A percentile compares a stretch with the other conserved stretches of the same genome.
Conservation (phyloP, 2,113 vertebrate species). For the Helogale parvula region DNA sequence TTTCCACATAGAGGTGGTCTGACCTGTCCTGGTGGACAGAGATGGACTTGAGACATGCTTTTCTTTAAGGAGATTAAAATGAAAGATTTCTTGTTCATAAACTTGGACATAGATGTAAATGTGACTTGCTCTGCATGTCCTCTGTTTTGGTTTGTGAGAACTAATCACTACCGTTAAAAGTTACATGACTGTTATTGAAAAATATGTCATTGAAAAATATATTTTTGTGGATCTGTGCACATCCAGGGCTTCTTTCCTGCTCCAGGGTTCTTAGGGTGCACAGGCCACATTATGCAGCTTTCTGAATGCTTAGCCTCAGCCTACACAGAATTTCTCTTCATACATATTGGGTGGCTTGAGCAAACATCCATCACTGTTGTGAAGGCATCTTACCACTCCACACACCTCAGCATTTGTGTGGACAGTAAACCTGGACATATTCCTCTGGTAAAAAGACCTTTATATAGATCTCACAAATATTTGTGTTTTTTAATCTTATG, state of each 20-base stretch:
- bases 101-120: neutral
- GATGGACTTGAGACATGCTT: neutral
- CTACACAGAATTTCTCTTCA: neutral
- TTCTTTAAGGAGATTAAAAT: neutral
- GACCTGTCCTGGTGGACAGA: neutral
- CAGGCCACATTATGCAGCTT: neutral
- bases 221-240: neutral
- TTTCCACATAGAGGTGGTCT: conserved; percentile 1
- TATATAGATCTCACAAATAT: neutral
- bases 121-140: neutral
- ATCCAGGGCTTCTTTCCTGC: neutral
- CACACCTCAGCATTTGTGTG: neutral
- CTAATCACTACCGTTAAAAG: neutral
- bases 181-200: neutral
- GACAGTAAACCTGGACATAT: neutral
- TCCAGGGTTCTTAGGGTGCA: neutral
- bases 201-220: neutral
- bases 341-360: neutral
- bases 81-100: neutral
- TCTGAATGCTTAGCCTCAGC: neutral
- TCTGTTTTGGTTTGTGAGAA: neutral
- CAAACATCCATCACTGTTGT: neutral
- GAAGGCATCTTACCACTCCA: neutral
- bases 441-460: neutral
- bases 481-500: neutral